Conservation (phyloP, 2,888 invertebrate species). For the Heliconius aoede region DNA sequence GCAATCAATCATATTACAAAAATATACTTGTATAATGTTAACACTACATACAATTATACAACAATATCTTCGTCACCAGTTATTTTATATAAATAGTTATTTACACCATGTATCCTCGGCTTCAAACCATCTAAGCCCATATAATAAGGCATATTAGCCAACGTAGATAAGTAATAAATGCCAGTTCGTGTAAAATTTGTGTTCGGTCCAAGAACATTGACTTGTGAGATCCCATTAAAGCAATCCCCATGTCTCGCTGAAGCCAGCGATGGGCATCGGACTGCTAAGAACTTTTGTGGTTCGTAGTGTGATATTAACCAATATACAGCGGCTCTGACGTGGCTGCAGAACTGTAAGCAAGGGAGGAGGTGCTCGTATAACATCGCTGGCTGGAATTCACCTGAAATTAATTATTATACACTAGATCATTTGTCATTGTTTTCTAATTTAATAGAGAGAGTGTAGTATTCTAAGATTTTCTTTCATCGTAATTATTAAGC, state of each 20-base stretch:
- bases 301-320: slow-evolving; percentile 61
- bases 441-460: no score
- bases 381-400: slow-evolving; percentile 71
- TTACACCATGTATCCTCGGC: slow-evolving; percentile 58
- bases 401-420: slow-evolving; percentile 51
- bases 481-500: no score
- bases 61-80: slow-evolving; percentile 66
- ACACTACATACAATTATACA: slow-evolving; percentile 48
- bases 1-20: background rate
- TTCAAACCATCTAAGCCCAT: slow-evolving; percentile 63
- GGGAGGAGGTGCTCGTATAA: slow-evolving; percentile 66
- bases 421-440: background rate
- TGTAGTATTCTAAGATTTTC: no score
- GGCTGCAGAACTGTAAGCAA: slow-evolving; percentile 73
- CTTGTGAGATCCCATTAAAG: slow-evolving; percentile 54
- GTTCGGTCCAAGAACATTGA: slow-evolving; percentile 65
- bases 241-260: slow-evolving; percentile 66
- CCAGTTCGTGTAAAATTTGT: slow-evolving; percentile 71
- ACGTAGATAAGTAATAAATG: slow-evolving; percentile 70
- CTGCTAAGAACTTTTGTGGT: slow-evolving; percentile 65
- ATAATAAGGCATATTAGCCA: slow-evolving; percentile 62
- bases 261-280: slow-evolving; percentile 63
- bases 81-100: slow-evolving; percentile 61
- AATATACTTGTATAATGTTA: background rate
- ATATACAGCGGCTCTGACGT: slow-evolving; percentile 67